These are phyloP conservation scores for Solenopsis invicta DNA, from an alignment of 1,140 invertebrate genomes.

Conservation along the genomic window DNA sequence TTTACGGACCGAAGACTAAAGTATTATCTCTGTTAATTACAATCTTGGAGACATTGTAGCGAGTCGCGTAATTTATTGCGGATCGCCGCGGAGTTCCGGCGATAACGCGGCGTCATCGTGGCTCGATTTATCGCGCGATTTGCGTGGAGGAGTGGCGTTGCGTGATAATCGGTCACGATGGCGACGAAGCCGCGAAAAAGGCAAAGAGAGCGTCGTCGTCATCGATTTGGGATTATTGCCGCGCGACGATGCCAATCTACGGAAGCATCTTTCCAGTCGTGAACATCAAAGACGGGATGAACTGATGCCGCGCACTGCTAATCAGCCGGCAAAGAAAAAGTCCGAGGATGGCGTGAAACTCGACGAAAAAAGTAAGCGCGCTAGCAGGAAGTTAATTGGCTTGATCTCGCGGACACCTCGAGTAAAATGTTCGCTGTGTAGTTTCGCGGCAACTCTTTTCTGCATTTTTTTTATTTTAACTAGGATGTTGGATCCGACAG, in stretches of 20 bases:
- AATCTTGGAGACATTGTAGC: constrained; percentile 62
- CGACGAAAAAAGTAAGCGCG: not conserved
- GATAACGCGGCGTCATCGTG: constrained; percentile 60
- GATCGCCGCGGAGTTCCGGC: constrained; percentile 56
- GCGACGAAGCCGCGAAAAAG: not conserved
- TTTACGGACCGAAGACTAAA: not conserved
- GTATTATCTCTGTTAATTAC: constrained; percentile 12
- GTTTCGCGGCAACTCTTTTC: not conserved
- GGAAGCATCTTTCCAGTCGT: constrained; percentile 9
- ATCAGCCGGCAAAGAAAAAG: constrained; percentile 16
- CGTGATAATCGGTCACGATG: not conserved
- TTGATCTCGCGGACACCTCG: not conserved
- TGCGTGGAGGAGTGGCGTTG: not conserved
- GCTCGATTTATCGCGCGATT: constrained; percentile 1
- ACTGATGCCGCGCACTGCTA: not conserved
- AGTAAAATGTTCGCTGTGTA: not conserved
- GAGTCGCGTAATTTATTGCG: constrained; percentile 63
- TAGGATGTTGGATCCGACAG: not conserved
- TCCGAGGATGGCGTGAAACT: not conserved
- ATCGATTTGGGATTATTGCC: constrained; percentile 34
- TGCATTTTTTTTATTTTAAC: not conserved
- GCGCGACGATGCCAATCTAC: not conserved
- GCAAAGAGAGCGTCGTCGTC: not conserved
- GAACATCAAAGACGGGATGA: constrained; percentile 60
- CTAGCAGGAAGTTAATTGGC: constrained; percentile 54